These are phyloP conservation scores for Chesias legatella DNA, from an alignment of 2,888 invertebrate species.

Conservation along the genomic window DNA sequence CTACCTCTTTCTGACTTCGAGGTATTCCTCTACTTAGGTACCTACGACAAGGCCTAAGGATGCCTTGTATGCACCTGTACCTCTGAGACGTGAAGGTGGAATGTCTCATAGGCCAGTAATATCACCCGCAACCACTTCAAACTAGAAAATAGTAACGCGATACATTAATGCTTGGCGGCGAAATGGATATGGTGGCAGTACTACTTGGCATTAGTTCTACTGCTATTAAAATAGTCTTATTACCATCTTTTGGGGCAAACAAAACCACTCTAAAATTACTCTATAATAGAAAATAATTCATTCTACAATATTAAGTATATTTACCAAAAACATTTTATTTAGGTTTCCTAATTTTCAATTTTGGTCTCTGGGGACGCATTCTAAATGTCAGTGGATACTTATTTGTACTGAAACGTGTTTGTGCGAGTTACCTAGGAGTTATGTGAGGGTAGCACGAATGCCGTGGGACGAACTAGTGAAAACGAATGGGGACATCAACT, in stretches of 20 bases:
- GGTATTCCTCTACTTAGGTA: too few relatives aligned
- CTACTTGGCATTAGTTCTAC: too few relatives aligned
- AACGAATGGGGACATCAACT: conserved; percentile 61
- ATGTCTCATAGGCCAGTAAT: too few relatives aligned
- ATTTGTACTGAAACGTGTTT: conserved; percentile 68
- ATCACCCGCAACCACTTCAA: too few relatives aligned
- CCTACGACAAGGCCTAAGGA: too few relatives aligned
- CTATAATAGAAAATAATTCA: not conserved
- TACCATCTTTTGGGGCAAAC: not conserved
- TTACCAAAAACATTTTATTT: conserved; percentile 16
- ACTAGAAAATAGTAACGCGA: too few relatives aligned
- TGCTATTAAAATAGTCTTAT: too few relatives aligned
- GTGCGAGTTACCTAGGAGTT: conserved; percentile 69
- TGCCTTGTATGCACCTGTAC: too few relatives aligned
- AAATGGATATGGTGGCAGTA: too few relatives aligned
- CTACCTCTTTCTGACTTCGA: too few relatives aligned
- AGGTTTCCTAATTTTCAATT: conserved; percentile 54
- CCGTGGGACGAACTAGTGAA: conserved; percentile 60
- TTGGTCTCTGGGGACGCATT: conserved; percentile 64
- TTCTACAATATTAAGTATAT: not conserved
- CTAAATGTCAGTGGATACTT: conserved; percentile 57
- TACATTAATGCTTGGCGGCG: too few relatives aligned
- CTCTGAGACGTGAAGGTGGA: too few relatives aligned
- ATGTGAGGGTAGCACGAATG: conserved; percentile 63
- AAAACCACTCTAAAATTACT: not conserved